Evolutionary conservation across 2,113 vertebrate genomes (phyloP), one percentile per base, ranked within the genome.

Genomic region (Dolichallabes microphthalmus): DNA sequence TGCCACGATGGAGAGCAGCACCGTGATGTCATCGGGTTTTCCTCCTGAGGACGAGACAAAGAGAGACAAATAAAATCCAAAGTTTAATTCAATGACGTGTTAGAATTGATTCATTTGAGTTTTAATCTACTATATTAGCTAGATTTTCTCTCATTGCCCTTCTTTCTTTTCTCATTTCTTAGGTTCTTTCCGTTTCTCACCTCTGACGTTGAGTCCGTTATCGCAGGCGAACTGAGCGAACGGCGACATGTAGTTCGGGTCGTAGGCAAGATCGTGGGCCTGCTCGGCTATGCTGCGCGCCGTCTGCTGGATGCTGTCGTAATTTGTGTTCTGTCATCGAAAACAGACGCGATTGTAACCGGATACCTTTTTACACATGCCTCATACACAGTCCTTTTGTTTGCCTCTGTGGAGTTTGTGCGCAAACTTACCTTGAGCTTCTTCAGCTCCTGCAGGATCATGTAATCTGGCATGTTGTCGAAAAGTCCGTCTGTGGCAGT

Each of bases 401-500:
- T 14, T n/a, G 32, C 10, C 20, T 53, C 53, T 80, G 52, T 10
- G 11, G 7, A 8, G 8, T 45, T 45, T 45, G 45, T 17, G 30
- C 60, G 39, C 50, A 9, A 14, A 27, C 39, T 52, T 88, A 97
- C 98, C 97, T 99, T 99, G 39, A 99, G 95, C 92, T 98, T 99
- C 87, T 98, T 98, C 1, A 99, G 90, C 93, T 99, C 98, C 92
- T 98, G 97, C 73, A 99, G 96, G 77, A 99, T 99, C 98, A 99
- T 99, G 90, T 99, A 98, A 92, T 99, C 98, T 19, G 98, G 98
- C 98, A 99, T 99, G 94, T 99, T 99, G 95, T 99, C 98, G 87
- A 99, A 99, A 68, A 99, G 96, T 12, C 98, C 98, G 0, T 99
- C 98, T 0, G 97, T 97, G 0, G 98, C 98, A 0, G 98, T 99